Evolutionary conservation across 2,888 invertebrate genomes (phyloP).

Genomic region (Chironomus tentans): DNA sequence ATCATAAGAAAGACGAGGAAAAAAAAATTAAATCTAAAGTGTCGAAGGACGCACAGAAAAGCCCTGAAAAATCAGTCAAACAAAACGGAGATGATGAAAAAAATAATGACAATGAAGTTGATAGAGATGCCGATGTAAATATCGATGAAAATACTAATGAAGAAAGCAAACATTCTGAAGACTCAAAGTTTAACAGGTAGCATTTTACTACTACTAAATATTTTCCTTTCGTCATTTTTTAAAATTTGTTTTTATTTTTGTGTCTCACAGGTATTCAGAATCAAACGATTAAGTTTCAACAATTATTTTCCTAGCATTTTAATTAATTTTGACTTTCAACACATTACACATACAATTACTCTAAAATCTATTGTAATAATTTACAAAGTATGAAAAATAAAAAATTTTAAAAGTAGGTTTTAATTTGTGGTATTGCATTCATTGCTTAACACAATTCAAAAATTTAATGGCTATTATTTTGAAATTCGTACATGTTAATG

Average conservation of each 20-base stretch:
- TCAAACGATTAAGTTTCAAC: too few relatives aligned
- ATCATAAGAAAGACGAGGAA: slow-evolving; percentile 52
- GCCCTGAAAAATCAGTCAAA: slow-evolving; percentile 42
- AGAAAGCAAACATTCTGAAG: not conserved
- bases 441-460: too few relatives aligned
- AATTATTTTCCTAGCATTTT: too few relatives aligned
- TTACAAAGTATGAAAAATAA: too few relatives aligned
- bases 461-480: too few relatives aligned
- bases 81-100: slow-evolving; percentile 33
- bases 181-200: not conserved
- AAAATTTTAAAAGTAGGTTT: too few relatives aligned
- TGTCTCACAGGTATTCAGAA: too few relatives aligned
- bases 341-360: too few relatives aligned
- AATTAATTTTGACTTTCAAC: too few relatives aligned
- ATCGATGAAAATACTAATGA: slow-evolving; percentile 14
- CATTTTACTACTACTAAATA: not conserved
- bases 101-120: not conserved
- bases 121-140: not conserved
- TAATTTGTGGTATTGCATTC: too few relatives aligned
- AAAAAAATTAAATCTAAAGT: slow-evolving; percentile 38
- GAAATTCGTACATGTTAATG: too few relatives aligned
- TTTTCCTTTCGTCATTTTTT: not conserved
- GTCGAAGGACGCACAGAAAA: slow-evolving; percentile 36
- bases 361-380: too few relatives aligned
- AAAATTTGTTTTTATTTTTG: not conserved